A percentile compares a stretch with the other conserved stretches of the same genome.
Evolutionary conservation across 2,888 invertebrate genomes (phyloP).

Genomic region (Pandemis heparana): DNA sequence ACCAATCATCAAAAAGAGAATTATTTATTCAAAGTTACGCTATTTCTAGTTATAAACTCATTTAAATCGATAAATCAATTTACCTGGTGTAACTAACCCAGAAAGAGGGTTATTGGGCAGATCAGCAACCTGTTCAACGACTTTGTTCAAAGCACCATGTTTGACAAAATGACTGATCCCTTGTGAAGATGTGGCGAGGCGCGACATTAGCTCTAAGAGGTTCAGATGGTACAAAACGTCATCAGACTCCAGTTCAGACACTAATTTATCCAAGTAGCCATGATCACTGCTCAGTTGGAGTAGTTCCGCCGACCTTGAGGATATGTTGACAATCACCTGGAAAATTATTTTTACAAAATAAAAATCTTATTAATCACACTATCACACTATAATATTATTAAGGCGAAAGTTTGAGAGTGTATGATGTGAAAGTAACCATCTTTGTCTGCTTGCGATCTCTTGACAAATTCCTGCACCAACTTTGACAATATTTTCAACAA

Average conservation of each 20-base stretch:
- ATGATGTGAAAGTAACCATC: too few species aligned
- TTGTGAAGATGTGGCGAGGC: conserved; percentile 89
- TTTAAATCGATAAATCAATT: too few species aligned
- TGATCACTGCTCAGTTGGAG: conserved; percentile 86
- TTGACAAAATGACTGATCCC: conserved; percentile 91
- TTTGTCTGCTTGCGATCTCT: too few species aligned
- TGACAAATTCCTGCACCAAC: too few species aligned
- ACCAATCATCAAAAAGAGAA: too few species aligned
- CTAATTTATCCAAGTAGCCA: conserved; percentile 88
- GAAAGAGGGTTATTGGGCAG: conserved; percentile 87
- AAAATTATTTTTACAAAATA: background rate
- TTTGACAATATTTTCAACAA: too few species aligned
- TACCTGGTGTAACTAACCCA: conserved; percentile 89
- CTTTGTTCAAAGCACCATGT: conserved; percentile 87
- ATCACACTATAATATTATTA: too few species aligned
- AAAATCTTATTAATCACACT: too few species aligned
- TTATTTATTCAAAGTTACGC: too few species aligned
- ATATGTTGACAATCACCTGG: conserved; percentile 88
- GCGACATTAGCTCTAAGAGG: conserved; percentile 91
- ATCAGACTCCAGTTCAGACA: conserved; percentile 88
- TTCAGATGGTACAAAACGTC: conserved; percentile 93
- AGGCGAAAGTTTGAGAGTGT: too few species aligned
- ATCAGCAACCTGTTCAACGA: conserved; percentile 87
- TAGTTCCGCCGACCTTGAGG: conserved; percentile 85
- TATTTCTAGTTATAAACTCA: too few species aligned